These are phyloP conservation scores for Sebastes itinus DNA, from an alignment of 2,797 vertebrate genomes.

Conservation along the genomic window DNA sequence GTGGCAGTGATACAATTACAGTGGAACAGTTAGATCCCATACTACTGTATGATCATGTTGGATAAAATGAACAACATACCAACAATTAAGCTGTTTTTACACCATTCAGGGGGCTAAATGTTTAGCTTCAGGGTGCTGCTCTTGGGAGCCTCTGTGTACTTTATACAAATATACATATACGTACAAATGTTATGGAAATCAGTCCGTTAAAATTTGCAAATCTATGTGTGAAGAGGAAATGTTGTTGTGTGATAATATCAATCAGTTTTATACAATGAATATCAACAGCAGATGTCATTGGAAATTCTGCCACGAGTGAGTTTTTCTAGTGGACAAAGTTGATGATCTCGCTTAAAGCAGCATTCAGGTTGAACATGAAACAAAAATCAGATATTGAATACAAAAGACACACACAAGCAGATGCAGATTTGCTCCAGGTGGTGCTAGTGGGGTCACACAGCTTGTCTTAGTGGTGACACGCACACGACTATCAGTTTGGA, in stretches of 20 bases:
- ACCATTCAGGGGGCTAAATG: neutral
- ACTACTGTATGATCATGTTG: neutral
- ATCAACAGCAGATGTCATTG: neutral
- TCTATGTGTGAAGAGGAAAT: neutral
- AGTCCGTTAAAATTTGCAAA: neutral
- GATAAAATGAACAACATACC: neutral
- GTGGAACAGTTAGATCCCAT: neutral
- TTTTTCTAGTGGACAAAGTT: neutral
- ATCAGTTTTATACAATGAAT: neutral
- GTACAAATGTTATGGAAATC: neutral
- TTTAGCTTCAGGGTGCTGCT: neutral
- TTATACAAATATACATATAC: no score
- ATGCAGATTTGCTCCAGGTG: neutral
- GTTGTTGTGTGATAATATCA: neutral
- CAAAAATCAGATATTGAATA: neutral
- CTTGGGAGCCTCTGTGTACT: neutral
- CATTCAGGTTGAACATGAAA: neutral
- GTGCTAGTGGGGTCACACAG: neutral
- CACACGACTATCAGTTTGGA: neutral
- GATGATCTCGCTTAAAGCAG: neutral
- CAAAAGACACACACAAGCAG: neutral
- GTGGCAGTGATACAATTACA: neutral
- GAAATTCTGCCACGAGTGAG: neutral
- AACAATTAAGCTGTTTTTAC: neutral
- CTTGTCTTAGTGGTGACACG: neutral